Evolutionary conservation across 2,797 vertebrate genomes (phyloP).

Genomic region (Pseudopleuronectes americanus): DNA sequence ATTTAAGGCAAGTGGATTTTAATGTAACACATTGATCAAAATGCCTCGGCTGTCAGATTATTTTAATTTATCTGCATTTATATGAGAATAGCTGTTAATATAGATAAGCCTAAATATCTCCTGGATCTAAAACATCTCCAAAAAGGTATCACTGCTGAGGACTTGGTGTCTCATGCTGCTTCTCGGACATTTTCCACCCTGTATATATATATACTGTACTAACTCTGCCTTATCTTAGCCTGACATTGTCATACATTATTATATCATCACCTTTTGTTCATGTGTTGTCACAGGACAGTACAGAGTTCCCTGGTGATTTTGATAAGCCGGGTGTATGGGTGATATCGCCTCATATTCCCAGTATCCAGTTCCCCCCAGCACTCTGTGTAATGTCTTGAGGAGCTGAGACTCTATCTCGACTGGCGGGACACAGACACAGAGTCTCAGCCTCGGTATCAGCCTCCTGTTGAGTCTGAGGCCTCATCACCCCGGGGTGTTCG

Average conservation of each 20-base stretch:
- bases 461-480: constrained; percentile 16
- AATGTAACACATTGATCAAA: no score
- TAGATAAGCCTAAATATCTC: no score
- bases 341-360: constrained; percentile 26
- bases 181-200: no score
- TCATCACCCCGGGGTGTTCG: constrained; percentile 40
- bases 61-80: no score
- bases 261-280: constrained; percentile 1
- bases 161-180: no score
- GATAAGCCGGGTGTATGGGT: neutral
- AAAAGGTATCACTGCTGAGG: no score
- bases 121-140: no score
- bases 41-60: no score
- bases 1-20: no score
- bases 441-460: constrained; percentile 23
- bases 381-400: constrained; percentile 14
- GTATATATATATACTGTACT: no score
- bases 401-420: constrained; percentile 14
- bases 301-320: neutral
- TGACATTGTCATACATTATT: constrained; percentile 2
- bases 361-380: constrained; percentile 6
- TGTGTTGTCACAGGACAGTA: neutral
- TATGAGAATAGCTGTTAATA: no score
- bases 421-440: neutral
- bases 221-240: neutral